These are phyloP conservation scores for Poecilia gillii DNA, from an alignment of 2,797 vertebrate genomes.

Conservation along the genomic window DNA sequence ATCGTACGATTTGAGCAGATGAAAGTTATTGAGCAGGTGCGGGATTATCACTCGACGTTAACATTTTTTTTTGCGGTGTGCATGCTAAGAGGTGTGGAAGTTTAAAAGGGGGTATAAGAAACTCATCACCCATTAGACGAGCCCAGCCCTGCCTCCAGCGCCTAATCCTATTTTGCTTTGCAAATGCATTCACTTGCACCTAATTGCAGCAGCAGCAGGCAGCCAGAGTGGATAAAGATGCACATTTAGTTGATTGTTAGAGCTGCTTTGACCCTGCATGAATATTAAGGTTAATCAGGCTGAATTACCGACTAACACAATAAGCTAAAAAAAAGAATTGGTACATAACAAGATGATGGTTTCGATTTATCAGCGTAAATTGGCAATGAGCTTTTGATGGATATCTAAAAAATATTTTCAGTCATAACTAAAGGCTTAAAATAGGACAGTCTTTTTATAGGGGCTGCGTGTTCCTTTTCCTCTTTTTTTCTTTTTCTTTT, in stretches of 20 bases:
- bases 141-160: conserved; percentile 34
- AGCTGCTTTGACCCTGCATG: conserved; percentile 49
- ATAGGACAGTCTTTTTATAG: conserved; percentile 39
- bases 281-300: conserved; percentile 53
- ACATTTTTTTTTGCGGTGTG: conserved; percentile 32
- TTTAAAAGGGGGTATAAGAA: conserved; percentile 46
- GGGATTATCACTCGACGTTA: conserved; percentile 24
- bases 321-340: conserved; percentile 39
- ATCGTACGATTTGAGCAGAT: conserved; percentile 22
- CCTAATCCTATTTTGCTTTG: conserved; percentile 69
- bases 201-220: conserved; percentile 56
- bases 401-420: conserved; percentile 29
- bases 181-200: conserved; percentile 61
- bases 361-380: conserved; percentile 11
- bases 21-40: conserved; percentile 22
- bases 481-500: not conserved
- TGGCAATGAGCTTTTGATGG: conserved; percentile 23
- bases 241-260: conserved; percentile 56
- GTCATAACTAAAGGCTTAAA: conserved; percentile 21
- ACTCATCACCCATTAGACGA: conserved; percentile 51
- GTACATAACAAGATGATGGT: conserved; percentile 14
- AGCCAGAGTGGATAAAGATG: conserved; percentile 59
- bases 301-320: conserved; percentile 56
- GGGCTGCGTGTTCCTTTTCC: conserved; percentile 19
- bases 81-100: conserved; percentile 44